Conservation (phyloP, 2,888 invertebrate genomes). For the Taenaris catops region DNA sequence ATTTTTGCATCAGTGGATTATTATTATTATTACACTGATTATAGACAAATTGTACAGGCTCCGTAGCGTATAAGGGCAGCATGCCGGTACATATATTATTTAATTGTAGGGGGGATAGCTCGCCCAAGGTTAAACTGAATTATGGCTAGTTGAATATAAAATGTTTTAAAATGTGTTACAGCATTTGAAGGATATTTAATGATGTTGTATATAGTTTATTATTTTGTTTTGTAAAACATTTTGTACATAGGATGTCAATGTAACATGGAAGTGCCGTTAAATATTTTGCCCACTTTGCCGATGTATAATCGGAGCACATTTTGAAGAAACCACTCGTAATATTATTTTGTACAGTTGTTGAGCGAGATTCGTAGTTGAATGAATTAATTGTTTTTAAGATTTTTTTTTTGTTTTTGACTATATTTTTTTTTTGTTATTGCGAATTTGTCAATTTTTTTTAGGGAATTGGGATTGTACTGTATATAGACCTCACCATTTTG, state of each 20-base stretch:
- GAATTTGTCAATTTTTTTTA: conserved; percentile 85
- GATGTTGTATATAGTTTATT: conserved; percentile 79
- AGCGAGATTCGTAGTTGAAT: conserved; percentile 73
- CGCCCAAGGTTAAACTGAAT: conserved; percentile 55
- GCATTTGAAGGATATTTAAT: conserved; percentile 79
- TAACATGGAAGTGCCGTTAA: conserved; percentile 49
- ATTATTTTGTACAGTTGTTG: conserved; percentile 77
- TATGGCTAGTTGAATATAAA: conserved; percentile 75
- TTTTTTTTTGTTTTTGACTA: conserved; percentile 67
- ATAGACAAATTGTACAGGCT: conserved; percentile 55
- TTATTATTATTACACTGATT: conserved; percentile 33
- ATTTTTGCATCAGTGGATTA: conserved; percentile 25
- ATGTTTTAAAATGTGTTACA: conserved; percentile 80
- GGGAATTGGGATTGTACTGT: conserved; percentile 85
- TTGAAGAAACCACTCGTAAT: conserved; percentile 76
- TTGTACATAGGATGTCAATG: conserved; percentile 62
- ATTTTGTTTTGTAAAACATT: conserved; percentile 74
- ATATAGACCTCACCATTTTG: conserved; percentile 77
- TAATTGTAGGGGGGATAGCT: conserved; percentile 41
- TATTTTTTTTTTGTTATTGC: conserved; percentile 79
- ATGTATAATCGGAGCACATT: conserved; percentile 55
- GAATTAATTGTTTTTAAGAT: conserved; percentile 70
- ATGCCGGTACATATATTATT: conserved; percentile 46
- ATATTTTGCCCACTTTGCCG: conserved; percentile 66
- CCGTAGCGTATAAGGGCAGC: conserved; percentile 31